phyloP scores from a whole-genome alignment of 1,140 invertebrate genomes.

The Frieseomelitta varia region DNA sequence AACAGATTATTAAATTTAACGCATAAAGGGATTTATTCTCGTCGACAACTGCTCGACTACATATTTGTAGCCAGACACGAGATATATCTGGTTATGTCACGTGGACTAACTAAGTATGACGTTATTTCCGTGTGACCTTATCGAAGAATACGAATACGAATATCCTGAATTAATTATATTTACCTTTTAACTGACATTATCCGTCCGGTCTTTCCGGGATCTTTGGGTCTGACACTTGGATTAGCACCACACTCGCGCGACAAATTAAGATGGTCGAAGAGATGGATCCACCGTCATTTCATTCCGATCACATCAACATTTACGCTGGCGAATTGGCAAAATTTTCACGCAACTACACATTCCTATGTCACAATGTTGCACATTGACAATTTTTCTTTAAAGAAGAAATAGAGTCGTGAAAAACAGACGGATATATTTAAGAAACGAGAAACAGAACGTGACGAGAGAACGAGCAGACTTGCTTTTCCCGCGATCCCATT shows the following conservation, averaged over 20 bases:
- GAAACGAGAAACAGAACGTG: neutral
- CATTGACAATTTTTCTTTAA: too few relatives aligned
- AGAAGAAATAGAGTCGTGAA: neutral
- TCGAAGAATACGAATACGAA: conserved; percentile 11
- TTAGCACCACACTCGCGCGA: conserved; percentile 11
- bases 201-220: neutral
- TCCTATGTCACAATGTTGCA: too few relatives aligned
- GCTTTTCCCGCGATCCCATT: neutral
- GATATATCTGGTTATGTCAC: neutral
- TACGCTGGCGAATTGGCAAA: too few relatives aligned
- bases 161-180: conserved; percentile 59
- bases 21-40: too few relatives aligned
- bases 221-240: conserved; percentile 20
- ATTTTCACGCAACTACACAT: too few relatives aligned
- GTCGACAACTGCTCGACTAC: neutral
- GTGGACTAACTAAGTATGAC: neutral
- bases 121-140: conserved; percentile 30
- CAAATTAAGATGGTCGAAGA: conserved; percentile 21
- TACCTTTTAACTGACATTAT: conserved; percentile 63
- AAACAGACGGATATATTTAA: neutral
- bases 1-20: too few relatives aligned
- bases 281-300: neutral
- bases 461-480: neutral
- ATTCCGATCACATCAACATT: neutral
- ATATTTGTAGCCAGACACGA: conserved; percentile 1